Base-by-base conservation (phyloP, 2,888 invertebrate species). In the Blastobasis adustella region DNA sequence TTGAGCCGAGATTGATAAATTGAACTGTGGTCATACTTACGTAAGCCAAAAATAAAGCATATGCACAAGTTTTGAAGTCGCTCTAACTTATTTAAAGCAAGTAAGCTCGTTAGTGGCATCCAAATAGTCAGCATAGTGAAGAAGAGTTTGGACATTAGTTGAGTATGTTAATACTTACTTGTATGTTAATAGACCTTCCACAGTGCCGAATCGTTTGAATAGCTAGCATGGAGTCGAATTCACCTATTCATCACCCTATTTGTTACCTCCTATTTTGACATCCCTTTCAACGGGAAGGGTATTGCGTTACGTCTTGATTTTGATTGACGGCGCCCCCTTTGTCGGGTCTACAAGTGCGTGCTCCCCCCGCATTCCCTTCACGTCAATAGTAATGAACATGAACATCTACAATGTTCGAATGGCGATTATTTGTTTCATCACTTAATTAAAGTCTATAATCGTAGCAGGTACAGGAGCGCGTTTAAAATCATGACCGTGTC, bases 401-500 rank as follows among this genome's bases (percentile, higher is more conserved):
- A 23, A 23, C 23, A 23, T 23, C 23, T 23, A 23, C 23, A 23
- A 23, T 23, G 1, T 23, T 23, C 23, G 23, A 23, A 23, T 45
- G 45, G 6, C 45, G 36, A 45, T 45, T 45, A 45, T 36, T 23
- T 45, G 45, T 45, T 36, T 45, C 36, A 45, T 45, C 45, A 45
- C 45, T 10, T 45, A 45, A 45, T 45, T 36, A 45, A 45, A 9
- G 36, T 45, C 9, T 37, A 5, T 41, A 41, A 9, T 41, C n/a
- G 8, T 42, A 39, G 10, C 42, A 39, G 47, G n/a, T 47, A 10
- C 39, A 38, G 4, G 10, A 10, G 38, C 23, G 40, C 7, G 9
- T 42, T 42, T 45, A 49, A 46, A 52, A 47, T 37, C 49, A 50
- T 38, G 44, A 45, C 9, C 47, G 47, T 53, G 49, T 45, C 47